phyloP scores from a whole-genome alignment of 2,797 vertebrate species.

The Gambusia yucatana region DNA sequence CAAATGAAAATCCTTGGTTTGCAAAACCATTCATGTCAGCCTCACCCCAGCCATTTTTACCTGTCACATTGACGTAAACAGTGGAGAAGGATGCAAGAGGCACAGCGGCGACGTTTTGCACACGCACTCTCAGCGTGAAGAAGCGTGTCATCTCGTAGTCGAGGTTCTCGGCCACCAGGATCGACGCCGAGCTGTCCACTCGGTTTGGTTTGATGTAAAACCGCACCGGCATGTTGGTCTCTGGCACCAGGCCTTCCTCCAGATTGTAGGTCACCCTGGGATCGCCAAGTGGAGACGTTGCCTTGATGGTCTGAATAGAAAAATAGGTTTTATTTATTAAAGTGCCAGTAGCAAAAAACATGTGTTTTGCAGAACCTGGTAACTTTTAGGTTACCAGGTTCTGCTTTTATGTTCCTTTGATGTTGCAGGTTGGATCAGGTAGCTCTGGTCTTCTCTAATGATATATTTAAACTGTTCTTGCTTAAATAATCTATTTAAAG shows the following conservation, averaged over 20 bases:
- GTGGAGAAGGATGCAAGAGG: slow-evolving; percentile 89
- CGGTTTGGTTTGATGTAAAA: slow-evolving; percentile 92
- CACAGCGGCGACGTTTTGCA: slow-evolving; percentile 88
- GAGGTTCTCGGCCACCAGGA: slow-evolving; percentile 89
- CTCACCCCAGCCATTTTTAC: slow-evolving; percentile 59
- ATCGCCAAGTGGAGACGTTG: slow-evolving; percentile 87
- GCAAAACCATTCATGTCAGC: not conserved
- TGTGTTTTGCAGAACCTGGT: no score
- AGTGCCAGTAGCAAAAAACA: not conserved
- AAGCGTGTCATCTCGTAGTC: slow-evolving; percentile 88
- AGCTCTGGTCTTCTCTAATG: not conserved
- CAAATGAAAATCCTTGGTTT: not conserved
- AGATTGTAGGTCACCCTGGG: slow-evolving; percentile 89
- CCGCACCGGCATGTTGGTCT: slow-evolving; percentile 90
- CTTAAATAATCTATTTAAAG: not conserved
- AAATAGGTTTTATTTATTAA: not conserved
- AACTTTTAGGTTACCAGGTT: not conserved
- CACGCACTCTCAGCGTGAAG: slow-evolving; percentile 85
- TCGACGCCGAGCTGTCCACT: slow-evolving; percentile 86
- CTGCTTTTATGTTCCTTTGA: not conserved
- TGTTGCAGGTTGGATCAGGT: not conserved
- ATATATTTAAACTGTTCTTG: not conserved
- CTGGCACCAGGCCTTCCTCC: slow-evolving; percentile 90
- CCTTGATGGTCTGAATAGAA: slow-evolving; percentile 85
- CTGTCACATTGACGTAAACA: slow-evolving; percentile 88